Base-by-base conservation (phyloP, 2,113 vertebrate species). In the Sinocyclocheilus anshuiensis region DNA sequence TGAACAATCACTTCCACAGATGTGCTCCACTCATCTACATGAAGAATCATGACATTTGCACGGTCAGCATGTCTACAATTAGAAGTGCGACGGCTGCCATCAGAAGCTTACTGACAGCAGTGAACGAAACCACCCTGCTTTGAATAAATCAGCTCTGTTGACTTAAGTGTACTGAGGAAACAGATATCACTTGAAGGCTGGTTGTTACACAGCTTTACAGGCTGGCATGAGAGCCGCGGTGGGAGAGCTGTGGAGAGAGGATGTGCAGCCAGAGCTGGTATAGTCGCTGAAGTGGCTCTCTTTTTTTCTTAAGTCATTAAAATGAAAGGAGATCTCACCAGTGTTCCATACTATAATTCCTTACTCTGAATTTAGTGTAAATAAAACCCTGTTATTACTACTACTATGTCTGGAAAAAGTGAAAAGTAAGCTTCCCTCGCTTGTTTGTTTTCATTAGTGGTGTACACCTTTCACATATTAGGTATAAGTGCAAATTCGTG, bases 151-250 rank as follows among this genome's bases (percentile, higher is more conserved):
- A 20, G 75, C 36, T 45, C 69, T 87, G 84, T 72, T 82, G 79
- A 83, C 83, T 77, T 55, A 45, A 83, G 53, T 53, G 89, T 71
- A 77, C 55, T 39, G 39, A 63, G 69, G 71, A 81, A 77, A 53
- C 69, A 65, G 86, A 85, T 78, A 84, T 77, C 61, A 45, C 48
- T 22, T n/a, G 63, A 10, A 59, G 11, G 26, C 24, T 71, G 48
- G 48, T 61, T 33, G 45, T 74, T 78, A 84, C 53, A 22, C 42
- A 90, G 90, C 75, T 50, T 91, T 81, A 89, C 90, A 92, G 91
- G 83, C 87, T 90, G 71, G 91, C 84, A 71, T 89, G 87, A 91
- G 93, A 92, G 90, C 93, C 88, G 89, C 89, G 88, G 65, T 57
- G 77, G 16, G 36, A 81, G 87, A 87, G 86, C 29, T 29, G 29